These are phyloP conservation scores for Pseudochirops cupreus DNA, from an alignment of 2,797 vertebrate genomes.

Conservation along the genomic window DNA sequence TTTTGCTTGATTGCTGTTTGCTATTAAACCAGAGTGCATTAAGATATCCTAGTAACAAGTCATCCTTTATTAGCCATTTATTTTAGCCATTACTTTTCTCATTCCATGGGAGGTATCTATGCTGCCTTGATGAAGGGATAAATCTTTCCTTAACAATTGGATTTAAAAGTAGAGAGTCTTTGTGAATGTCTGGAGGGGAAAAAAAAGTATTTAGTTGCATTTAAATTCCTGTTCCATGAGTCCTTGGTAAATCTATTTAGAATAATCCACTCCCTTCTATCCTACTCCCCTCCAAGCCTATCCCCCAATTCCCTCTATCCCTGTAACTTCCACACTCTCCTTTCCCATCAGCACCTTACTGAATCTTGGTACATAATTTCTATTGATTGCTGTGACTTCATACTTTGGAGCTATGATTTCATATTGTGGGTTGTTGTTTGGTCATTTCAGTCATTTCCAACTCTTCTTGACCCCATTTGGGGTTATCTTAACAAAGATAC, in stretches of 20 bases:
- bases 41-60: constrained; percentile 18
- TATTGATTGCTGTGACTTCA: neutral
- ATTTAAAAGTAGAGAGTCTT: neutral
- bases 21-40: neutral
- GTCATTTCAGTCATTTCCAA: neutral
- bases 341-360: neutral
- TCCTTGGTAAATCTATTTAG: neutral
- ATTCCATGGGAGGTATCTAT: neutral
- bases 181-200: neutral
- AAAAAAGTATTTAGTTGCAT: neutral
- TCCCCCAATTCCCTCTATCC: neutral
- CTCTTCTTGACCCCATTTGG: neutral
- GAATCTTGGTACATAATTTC: neutral
- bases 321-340: too few species aligned
- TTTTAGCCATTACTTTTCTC: neutral
- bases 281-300: too few species aligned
- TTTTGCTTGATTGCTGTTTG: neutral
- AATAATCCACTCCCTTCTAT: neutral
- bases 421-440: neutral
- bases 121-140: neutral
- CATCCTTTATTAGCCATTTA: neutral
- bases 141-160: neutral
- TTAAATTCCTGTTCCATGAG: neutral
- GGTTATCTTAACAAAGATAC: neutral
- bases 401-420: neutral